phyloP scores from a whole-genome alignment of 1,140 invertebrate genomes.

The Parasteatoda tepidariorum region DNA sequence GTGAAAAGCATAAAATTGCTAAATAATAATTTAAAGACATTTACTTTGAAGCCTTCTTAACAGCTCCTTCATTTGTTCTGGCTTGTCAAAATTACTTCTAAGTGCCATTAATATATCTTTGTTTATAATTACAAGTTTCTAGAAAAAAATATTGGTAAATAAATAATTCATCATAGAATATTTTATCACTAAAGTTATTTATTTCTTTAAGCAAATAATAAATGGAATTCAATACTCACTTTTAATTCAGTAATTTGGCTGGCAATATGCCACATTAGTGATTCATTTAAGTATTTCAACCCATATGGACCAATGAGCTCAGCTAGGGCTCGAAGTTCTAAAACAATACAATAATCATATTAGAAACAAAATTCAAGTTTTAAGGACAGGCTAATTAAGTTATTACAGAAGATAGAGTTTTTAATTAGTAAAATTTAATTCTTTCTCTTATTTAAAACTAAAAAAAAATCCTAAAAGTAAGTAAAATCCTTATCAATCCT shows the following conservation, averaged over 20 bases:
- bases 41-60: slow-evolving; percentile 85
- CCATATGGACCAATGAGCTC: slow-evolving; percentile 98
- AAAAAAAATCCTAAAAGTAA: no score
- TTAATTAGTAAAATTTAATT: no score
- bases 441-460: no score
- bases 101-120: slow-evolving; percentile 91
- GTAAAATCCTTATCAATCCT: no score
- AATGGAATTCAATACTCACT: slow-evolving; percentile 65
- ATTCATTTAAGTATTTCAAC: slow-evolving; percentile 96
- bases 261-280: slow-evolving; percentile 97
- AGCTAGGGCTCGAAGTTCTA: slow-evolving; percentile 94
- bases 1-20: no score
- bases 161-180: slow-evolving; percentile 4
- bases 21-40: no score
- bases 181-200: not conserved
- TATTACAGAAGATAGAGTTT: no score
- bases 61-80: slow-evolving; percentile 98
- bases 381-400: no score
- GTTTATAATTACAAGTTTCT: slow-evolving; percentile 90
- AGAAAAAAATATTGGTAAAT: slow-evolving; percentile 61
- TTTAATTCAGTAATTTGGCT: slow-evolving; percentile 98
- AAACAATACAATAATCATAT: not conserved
- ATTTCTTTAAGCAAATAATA: not conserved
- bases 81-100: slow-evolving; percentile 96
- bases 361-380: not conserved